A percentile compares a stretch with the other conserved stretches of the same genome.
Conservation (phyloP, 2,113 vertebrate species). For the Piaya cayana region DNA sequence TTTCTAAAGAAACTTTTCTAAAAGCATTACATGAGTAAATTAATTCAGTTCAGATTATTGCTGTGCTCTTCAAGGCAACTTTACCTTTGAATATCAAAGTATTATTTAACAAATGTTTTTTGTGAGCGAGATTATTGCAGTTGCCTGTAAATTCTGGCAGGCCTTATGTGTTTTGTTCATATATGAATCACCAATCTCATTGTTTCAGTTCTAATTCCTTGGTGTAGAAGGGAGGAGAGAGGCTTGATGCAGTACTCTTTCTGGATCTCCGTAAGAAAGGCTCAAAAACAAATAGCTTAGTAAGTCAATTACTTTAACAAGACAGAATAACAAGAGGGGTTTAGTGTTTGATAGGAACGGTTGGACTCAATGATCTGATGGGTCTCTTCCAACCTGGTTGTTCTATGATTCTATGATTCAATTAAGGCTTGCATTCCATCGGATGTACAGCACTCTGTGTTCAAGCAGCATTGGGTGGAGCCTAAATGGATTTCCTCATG, state of each 20-base stretch:
- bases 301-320: neutral
- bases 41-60: neutral
- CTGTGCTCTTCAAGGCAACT: neutral
- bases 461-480: fast-evolving
- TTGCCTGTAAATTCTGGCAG: neutral
- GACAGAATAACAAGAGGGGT: neutral
- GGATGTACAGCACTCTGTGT: fast-evolving
- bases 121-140: neutral
- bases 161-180: neutral
- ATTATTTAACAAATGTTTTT: neutral
- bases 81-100: neutral
- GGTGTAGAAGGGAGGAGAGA: fast-evolving
- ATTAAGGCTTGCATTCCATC: neutral
- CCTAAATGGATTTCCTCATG: neutral
- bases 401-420: no score
- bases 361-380: no score
- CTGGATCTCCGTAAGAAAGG: neutral
- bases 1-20: neutral
- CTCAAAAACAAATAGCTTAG: neutral
- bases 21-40: neutral
- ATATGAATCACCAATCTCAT: neutral
- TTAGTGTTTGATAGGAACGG: no score
- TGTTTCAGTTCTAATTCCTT: neutral
- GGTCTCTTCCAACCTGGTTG: no score
- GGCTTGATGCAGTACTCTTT: neutral